A percentile compares a stretch with the other conserved stretches of the same genome.
These are phyloP conservation scores for Bombus affinis DNA, from an alignment of 1,140 invertebrate species.

Conservation along the genomic window DNA sequence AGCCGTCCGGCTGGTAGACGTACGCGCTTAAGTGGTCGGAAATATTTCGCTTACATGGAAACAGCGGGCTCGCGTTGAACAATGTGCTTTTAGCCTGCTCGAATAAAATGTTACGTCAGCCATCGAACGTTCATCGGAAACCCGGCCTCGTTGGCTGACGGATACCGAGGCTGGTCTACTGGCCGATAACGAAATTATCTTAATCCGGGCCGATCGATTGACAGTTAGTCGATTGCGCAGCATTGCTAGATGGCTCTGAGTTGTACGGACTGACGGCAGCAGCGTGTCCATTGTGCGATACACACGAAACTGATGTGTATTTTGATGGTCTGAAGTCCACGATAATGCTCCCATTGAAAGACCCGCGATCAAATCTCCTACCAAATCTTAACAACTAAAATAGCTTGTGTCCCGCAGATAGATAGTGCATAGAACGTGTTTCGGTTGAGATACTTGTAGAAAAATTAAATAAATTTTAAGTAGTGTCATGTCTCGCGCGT, in stretches of 20 bases:
- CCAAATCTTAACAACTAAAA: constrained; percentile 44
- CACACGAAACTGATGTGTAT: constrained; percentile 63
- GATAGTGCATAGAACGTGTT: background rate
- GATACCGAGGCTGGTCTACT: constrained; percentile 61
- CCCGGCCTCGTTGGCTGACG: constrained; percentile 64
- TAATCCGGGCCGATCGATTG: constrained; percentile 73
- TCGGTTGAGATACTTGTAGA: no score
- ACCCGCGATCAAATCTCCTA: constrained; percentile 28
- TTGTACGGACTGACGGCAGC: constrained; percentile 57
- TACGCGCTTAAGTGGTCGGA: constrained; percentile 26
- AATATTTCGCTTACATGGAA: constrained; percentile 51
- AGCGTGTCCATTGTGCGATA: constrained; percentile 61
- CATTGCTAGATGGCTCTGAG: constrained; percentile 59
- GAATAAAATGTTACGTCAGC: constrained; percentile 70
- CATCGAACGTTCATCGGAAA: constrained; percentile 65
- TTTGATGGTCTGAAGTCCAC: constrained; percentile 57
- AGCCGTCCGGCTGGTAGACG: background rate
- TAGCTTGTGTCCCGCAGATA: background rate
- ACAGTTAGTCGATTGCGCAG: constrained; percentile 72
- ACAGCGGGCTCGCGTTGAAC: constrained; percentile 39
- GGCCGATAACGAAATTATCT: constrained; percentile 74
- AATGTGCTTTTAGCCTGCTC: constrained; percentile 53
- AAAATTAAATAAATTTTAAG: no score
- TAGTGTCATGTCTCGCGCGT: no score
- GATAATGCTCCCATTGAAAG: constrained; percentile 65